Evolutionary conservation across 1,140 invertebrate genomes (phyloP).

Genomic region (Trichogramma pretiosum): DNA sequence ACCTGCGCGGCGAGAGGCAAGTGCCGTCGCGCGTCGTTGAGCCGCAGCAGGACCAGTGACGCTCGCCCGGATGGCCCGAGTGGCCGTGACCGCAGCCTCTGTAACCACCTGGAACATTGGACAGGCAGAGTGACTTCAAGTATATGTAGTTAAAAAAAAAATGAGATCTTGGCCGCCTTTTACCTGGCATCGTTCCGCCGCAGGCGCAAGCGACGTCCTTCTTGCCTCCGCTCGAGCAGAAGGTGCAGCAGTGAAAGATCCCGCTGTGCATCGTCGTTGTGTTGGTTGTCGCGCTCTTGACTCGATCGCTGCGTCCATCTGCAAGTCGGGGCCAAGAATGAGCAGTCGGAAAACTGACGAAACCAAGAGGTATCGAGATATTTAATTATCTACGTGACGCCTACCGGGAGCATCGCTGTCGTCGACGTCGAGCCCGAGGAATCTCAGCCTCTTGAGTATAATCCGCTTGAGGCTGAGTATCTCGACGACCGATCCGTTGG

Average conservation of each 20-base stretch:
- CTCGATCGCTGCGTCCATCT: background rate
- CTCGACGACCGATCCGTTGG: slow-evolving; percentile 59
- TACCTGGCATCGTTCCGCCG: slow-evolving; percentile 59
- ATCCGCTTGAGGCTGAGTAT: slow-evolving; percentile 55
- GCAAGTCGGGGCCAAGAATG: background rate
- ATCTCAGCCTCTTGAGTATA: slow-evolving; percentile 55
- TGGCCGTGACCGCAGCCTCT: slow-evolving; percentile 73
- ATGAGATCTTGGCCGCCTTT: no score
- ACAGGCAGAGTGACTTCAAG: background rate
- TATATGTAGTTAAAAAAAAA: background rate
- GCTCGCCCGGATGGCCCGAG: slow-evolving; percentile 61
- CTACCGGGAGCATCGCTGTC: slow-evolving; percentile 20
- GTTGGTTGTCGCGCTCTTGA: slow-evolving; percentile 12
- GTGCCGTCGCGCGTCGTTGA: slow-evolving; percentile 31
- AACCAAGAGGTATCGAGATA: background rate
- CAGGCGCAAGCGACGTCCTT: slow-evolving; percentile 61
- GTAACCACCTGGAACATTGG: slow-evolving; percentile 63
- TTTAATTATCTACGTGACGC: no score
- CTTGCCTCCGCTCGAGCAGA: slow-evolving; percentile 67
- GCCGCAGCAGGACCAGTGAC: slow-evolving; percentile 77
- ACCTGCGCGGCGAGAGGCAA: slow-evolving; percentile 30
- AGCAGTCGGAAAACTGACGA: background rate
- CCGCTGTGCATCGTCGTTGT: slow-evolving; percentile 48
- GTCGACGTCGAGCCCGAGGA: slow-evolving; percentile 28
- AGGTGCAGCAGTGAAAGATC: slow-evolving; percentile 71